Evolutionary conservation across 2,888 invertebrate species (phyloP).

Genomic region (Agrochola litura): DNA sequence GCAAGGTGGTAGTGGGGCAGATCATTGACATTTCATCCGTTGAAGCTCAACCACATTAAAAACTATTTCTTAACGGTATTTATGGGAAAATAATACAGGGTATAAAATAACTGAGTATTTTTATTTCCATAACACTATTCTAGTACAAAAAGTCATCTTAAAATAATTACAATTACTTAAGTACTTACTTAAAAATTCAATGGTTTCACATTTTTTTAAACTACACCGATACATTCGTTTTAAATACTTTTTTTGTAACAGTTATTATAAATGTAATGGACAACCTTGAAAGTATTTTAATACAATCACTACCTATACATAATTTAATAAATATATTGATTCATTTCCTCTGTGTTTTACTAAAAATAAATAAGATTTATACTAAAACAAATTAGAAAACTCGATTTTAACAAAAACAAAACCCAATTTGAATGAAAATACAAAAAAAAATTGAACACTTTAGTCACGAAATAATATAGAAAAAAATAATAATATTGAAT

Average conservation of each 20-base stretch:
- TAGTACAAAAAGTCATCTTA: slow-evolving; percentile 48
- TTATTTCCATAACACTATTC: slow-evolving; percentile 54
- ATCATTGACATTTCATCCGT: no score
- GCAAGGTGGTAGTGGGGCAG: no score
- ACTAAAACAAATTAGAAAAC: not conserved
- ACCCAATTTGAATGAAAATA: not conserved
- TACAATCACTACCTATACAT: not conserved
- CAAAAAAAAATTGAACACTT: not conserved
- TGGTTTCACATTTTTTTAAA: not conserved
- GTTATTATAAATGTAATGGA: not conserved
- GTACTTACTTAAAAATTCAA: not conserved
- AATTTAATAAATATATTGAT: not conserved
- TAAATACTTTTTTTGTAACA: not conserved
- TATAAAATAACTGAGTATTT: slow-evolving; percentile 55
- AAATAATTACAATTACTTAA: slow-evolving; percentile 13
- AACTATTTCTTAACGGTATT: no score
- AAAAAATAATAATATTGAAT: not conserved
- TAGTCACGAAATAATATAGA: not conserved
- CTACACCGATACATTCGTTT: not conserved
- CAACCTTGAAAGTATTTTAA: not conserved
- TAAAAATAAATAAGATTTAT: not conserved
- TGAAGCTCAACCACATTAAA: not conserved
- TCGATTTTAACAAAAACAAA: not conserved
- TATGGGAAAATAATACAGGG: slow-evolving; percentile 25
- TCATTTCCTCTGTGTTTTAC: not conserved